phyloP scores from a whole-genome alignment of 2,888 invertebrate genomes.

The Bellardia bayeri region DNA sequence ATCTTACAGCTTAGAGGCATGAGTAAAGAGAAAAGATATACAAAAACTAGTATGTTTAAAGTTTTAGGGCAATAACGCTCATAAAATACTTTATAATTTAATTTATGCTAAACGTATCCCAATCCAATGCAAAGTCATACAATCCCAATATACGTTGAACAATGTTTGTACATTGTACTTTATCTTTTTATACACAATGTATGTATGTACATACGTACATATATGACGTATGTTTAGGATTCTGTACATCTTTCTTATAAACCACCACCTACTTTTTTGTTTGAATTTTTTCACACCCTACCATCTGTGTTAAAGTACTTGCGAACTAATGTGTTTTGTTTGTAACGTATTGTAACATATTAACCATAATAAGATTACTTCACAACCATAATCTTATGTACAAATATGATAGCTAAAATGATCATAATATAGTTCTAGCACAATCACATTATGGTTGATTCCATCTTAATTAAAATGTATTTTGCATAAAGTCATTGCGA shows the following conservation, averaged over 20 bases:
- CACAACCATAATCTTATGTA: too few relatives aligned
- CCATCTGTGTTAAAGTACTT: not conserved
- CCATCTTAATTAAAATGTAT: too few relatives aligned
- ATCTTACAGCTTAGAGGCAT: conserved; percentile 12
- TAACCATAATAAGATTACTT: too few relatives aligned
- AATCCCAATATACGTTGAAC: conserved; percentile 45
- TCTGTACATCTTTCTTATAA: conserved; percentile 61
- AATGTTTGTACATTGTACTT: conserved; percentile 35
- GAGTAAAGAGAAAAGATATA: conserved; percentile 13
- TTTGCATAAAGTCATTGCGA: too few relatives aligned
- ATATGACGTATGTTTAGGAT: conserved; percentile 57
- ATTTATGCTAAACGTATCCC: conserved; percentile 79
- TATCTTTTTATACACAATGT: conserved; percentile 26
- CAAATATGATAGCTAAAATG: too few relatives aligned
- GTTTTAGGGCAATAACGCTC: conserved; percentile 72
- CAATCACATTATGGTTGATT: too few relatives aligned
- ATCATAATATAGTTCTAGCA: too few relatives aligned
- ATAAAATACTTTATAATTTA: conserved; percentile 83
- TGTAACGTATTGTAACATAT: not conserved
- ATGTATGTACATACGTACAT: not conserved
- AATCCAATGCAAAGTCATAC: conserved; percentile 30
- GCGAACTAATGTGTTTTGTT: not conserved
- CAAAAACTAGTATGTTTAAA: conserved; percentile 25
- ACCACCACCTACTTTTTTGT: conserved; percentile 62
- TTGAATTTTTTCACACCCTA: conserved; percentile 16